Conservation (phyloP, 2,113 vertebrate genomes). For the Amphiprion percula region DNA sequence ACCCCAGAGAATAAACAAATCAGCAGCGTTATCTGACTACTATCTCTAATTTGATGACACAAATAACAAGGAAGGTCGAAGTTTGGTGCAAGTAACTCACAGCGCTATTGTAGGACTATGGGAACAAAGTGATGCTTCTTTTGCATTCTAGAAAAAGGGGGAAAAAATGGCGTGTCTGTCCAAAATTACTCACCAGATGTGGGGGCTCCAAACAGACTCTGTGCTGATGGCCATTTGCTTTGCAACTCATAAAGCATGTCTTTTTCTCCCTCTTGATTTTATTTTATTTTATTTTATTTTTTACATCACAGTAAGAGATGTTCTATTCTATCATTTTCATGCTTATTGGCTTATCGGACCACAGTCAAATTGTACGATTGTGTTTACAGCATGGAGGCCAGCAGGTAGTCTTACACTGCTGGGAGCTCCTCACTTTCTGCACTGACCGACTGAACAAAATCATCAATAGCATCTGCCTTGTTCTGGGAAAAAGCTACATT, state of each 20-base stretch:
- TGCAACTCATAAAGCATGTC: neutral
- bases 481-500: neutral
- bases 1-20: conserved; percentile 12
- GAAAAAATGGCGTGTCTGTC: neutral
- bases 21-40: neutral
- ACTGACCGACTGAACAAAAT: neutral
- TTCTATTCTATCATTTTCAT: conserved; percentile 17
- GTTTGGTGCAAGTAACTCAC: neutral
- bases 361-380: conserved; percentile 19
- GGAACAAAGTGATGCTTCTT: neutral
- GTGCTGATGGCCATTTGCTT: conserved; percentile 35
- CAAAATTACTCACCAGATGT: conserved; percentile 31
- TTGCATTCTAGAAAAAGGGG: conserved; percentile 1
- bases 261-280: neutral
- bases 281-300: neutral
- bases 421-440: neutral
- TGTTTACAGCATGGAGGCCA: conserved; percentile 17
- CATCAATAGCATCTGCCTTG: neutral
- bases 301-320: neutral
- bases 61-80: conserved; percentile 15
- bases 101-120: neutral
- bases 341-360: neutral
- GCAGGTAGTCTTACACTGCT: neutral
- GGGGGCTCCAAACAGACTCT: neutral
- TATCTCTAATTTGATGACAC: neutral